phyloP scores from a whole-genome alignment of 2,888 invertebrate genomes.

The Ophion costatus region DNA sequence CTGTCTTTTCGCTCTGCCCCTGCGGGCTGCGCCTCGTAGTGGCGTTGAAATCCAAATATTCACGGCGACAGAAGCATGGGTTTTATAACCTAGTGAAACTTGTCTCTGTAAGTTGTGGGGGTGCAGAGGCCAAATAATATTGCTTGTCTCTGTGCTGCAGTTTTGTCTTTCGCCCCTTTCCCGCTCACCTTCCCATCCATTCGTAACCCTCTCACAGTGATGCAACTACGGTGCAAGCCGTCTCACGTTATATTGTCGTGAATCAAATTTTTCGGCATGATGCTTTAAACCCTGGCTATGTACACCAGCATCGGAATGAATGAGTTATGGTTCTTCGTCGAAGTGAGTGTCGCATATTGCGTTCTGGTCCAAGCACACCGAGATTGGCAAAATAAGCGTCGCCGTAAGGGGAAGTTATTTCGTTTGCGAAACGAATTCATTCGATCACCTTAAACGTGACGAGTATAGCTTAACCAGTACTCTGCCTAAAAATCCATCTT shows the following conservation, averaged over 20 bases:
- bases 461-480: not conserved
- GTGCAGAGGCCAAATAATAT: conserved; percentile 39
- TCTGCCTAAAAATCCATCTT: not conserved
- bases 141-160: conserved; percentile 19
- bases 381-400: conserved; percentile 9
- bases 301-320: conserved; percentile 47
- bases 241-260: conserved; percentile 39
- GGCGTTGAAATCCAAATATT: conserved; percentile 82
- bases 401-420: not conserved
- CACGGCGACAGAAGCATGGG: conserved; percentile 78
- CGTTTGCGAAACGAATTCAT: not conserved
- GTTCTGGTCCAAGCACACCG: not conserved
- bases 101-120: conserved; percentile 21
- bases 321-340: conserved; percentile 55
- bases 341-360: conserved; percentile 7
- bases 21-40: conserved; percentile 53
- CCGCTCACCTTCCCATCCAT: not conserved
- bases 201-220: conserved; percentile 29
- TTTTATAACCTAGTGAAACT: conserved; percentile 76
- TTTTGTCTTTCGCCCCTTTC: not conserved
- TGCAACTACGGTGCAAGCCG: conserved; percentile 28
- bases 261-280: conserved; percentile 60
- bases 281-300: conserved; percentile 49
- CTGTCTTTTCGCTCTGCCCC: conserved; percentile 40
- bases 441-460: not conserved